Base-by-base conservation (phyloP, 2,113 vertebrate genomes). In the Myrmophylax atrothorax region DNA sequence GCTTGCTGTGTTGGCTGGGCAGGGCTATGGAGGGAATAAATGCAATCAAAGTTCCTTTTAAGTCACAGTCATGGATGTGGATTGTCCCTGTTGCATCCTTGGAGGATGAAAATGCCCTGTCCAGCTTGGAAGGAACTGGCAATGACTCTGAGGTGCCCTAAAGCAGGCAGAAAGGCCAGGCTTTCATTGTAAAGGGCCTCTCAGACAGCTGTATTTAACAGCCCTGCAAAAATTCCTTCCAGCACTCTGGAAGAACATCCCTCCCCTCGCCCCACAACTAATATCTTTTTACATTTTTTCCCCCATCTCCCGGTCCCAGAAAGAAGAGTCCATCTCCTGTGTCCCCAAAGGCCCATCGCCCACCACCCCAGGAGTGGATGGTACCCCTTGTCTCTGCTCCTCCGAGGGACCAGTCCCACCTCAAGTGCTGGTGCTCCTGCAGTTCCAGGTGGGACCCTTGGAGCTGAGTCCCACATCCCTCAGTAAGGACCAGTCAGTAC, bases 1-100 rank as follows among this genome's bases (percentile, higher is more conserved):
- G 96, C 99, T 98, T 53, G 98, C 97, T 66, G 98, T 98, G 84
- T 97, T 98, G 88, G 97, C 98, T 75, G 98, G 98, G 96, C 99
- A 99, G 49, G 97, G 97, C 98, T 99, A 66, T 1, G 52, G 79
- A 97, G 59, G 86, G 68, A 96, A 89, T 24, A 94, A 96, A 96
- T 14, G n/a, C 55, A n/a, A 52, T 84, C 47, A 94, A 47, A 89
- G 37, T 40, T 91, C 69, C 76, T 50, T 74, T 50, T 74, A 3
- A 33, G 35, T 84, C n/a, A 70, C 80, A 75, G 68, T 46, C 29
- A 38, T 6, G 33, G 42, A 16, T 87, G 68, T 81, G 76, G 84
- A 67, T 68, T 33, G 19, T 42, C 68, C 46, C 44, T 60, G 58
- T 49, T 66, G 46, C 50, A 84, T 40, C 53, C 58, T 35, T 74